These are phyloP conservation scores for Poecilia wingei DNA, from an alignment of 2,797 vertebrate species.

Conservation along the genomic window DNA sequence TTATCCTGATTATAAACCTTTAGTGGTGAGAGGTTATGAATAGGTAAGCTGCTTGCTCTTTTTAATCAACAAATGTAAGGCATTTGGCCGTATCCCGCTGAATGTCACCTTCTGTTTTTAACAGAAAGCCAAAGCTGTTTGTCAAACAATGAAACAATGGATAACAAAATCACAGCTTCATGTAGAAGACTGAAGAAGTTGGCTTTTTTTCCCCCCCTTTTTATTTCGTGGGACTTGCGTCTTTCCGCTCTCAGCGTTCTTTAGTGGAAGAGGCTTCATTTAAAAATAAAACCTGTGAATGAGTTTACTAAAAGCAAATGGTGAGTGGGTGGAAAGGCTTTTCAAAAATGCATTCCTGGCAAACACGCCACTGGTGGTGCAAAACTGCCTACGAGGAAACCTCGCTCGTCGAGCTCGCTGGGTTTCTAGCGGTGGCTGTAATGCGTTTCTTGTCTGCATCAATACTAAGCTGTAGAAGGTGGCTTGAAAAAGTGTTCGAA, in stretches of 20 bases:
- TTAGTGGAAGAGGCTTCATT: background rate
- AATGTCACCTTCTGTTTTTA: constrained; percentile 55
- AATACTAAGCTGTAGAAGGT: background rate
- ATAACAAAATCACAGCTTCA: background rate
- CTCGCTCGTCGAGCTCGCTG: background rate
- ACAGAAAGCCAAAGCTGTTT: constrained; percentile 12
- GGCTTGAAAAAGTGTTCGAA: background rate
- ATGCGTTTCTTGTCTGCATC: background rate
- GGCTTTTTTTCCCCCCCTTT: background rate
- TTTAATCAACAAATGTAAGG: constrained; percentile 75
- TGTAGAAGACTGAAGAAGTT: background rate
- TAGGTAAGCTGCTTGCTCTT: constrained; percentile 67
- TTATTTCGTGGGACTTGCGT: background rate
- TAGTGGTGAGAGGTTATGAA: constrained; percentile 46
- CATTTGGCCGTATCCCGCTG: constrained; percentile 38
- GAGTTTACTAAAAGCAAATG: constrained; percentile 59
- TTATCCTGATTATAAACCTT: constrained; percentile 62
- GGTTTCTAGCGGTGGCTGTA: background rate
- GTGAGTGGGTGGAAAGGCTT: constrained; percentile 59
- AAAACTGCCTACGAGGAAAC: background rate
- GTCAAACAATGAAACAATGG: background rate
- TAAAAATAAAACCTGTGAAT: constrained; percentile 42
- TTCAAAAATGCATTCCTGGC: constrained; percentile 47
- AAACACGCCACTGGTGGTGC: constrained; percentile 45
- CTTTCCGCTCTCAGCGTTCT: background rate